Conservation (phyloP, 2,888 invertebrate species). For the Endomychus coccineus region DNA sequence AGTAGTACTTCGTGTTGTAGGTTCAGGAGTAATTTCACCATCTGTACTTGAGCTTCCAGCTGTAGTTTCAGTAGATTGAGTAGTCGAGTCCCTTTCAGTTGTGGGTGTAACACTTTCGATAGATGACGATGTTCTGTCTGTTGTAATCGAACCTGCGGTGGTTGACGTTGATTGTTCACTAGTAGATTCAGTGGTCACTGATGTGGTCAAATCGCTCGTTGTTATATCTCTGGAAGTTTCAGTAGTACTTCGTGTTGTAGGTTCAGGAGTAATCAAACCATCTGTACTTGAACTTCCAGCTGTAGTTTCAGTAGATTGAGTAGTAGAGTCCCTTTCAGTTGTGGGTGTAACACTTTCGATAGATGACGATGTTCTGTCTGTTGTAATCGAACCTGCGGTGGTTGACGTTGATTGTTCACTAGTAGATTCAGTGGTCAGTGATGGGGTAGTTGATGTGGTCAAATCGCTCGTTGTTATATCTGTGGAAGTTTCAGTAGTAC, state of each 20-base stretch:
- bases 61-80: too few relatives aligned
- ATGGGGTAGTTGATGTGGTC: background rate
- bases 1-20: too few relatives aligned
- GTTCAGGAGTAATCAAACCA: background rate
- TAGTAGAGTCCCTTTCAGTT: background rate
- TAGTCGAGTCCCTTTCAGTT: too few relatives aligned
- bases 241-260: background rate
- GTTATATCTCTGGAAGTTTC: background rate
- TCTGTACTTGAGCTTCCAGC: too few relatives aligned
- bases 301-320: background rate
- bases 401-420: background rate
- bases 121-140: too few relatives aligned
- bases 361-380: background rate
- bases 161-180: background rate
- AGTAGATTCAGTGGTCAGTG: background rate
- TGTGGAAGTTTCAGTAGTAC: too few relatives aligned
- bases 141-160: too few relatives aligned
- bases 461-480: background rate
- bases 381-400: background rate
- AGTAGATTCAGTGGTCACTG: background rate
- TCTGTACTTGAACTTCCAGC: background rate
- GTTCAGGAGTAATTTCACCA: too few relatives aligned
- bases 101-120: too few relatives aligned
- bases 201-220: background rate
- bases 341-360: background rate